These are phyloP conservation scores for Campoletis raptor DNA, from an alignment of 2,888 invertebrate genomes.

Conservation along the genomic window DNA sequence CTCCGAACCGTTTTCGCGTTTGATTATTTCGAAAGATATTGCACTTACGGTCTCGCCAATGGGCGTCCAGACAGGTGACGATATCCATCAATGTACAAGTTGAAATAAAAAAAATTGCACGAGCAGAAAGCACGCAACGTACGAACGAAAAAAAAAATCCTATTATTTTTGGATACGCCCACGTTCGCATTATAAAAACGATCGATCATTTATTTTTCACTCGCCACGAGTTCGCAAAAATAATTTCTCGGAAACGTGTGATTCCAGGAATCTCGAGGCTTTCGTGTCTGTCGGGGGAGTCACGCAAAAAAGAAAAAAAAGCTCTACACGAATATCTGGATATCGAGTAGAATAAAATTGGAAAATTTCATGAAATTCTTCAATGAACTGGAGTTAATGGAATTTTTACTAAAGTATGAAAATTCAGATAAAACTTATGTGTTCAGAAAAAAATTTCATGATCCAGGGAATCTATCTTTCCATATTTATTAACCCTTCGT, in stretches of 20 bases:
- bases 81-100: conserved; percentile 3
- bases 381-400: not conserved
- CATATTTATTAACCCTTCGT: no score
- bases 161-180: conserved; percentile 55
- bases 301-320: conserved; percentile 29
- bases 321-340: conserved; percentile 7
- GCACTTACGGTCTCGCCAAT: conserved; percentile 23
- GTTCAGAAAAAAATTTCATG: no score
- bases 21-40: not conserved
- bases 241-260: conserved; percentile 45
- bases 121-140: conserved; percentile 15
- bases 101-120: conserved; percentile 7
- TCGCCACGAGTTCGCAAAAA: conserved; percentile 27
- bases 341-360: not conserved
- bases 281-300: conserved; percentile 33
- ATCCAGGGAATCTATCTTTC: no score
- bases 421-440: no score
- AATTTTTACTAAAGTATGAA: no score
- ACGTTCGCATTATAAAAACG: conserved; percentile 52
- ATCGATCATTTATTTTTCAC: conserved; percentile 60
- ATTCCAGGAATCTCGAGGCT: conserved; percentile 50
- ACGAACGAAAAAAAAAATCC: conserved; percentile 21
- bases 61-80: conserved; percentile 36
- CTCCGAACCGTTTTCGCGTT: not conserved
- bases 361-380: not conserved